Evolutionary conservation across 2,797 vertebrate species (phyloP).

Genomic region (Channa striata): DNA sequence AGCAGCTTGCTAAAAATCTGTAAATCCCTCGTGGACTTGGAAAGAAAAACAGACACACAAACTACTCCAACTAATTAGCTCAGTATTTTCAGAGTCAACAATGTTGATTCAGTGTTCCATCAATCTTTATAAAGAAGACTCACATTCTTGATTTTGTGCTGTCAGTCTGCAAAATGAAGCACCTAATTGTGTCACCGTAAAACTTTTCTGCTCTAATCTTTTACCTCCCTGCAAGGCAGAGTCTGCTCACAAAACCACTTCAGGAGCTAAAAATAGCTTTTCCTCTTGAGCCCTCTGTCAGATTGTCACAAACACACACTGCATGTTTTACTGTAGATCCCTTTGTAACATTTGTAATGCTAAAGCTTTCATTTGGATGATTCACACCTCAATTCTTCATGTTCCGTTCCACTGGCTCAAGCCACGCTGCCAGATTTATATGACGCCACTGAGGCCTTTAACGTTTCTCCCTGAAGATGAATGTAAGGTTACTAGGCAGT

Average conservation of each 20-base stretch:
- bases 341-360: constrained; percentile 40
- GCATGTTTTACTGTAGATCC: constrained; percentile 25
- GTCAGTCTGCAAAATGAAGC: constrained; percentile 1
- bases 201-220: constrained; percentile 1
- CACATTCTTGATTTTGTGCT: constrained; percentile 1
- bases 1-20: constrained; percentile 22
- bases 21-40: constrained; percentile 9
- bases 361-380: constrained; percentile 58
- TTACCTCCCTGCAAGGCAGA: constrained; percentile 7
- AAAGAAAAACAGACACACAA: constrained; percentile 19
- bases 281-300: constrained; percentile 14
- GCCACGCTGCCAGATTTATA: constrained; percentile 54
- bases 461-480: constrained; percentile 59
- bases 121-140: constrained; percentile 5
- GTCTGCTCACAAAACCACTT: constrained; percentile 15
- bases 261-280: constrained; percentile 7
- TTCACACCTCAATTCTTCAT: constrained; percentile 64
- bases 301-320: constrained; percentile 15
- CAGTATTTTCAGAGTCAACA: neutral
- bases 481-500: constrained; percentile 56
- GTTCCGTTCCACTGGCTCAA: constrained; percentile 50
- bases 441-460: constrained; percentile 54
- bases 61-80: constrained; percentile 4
- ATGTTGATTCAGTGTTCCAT: constrained; percentile 2
- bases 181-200: neutral